Evolutionary conservation across 2,797 vertebrate genomes (phyloP).

Genomic region (Heliangelus exortis): DNA sequence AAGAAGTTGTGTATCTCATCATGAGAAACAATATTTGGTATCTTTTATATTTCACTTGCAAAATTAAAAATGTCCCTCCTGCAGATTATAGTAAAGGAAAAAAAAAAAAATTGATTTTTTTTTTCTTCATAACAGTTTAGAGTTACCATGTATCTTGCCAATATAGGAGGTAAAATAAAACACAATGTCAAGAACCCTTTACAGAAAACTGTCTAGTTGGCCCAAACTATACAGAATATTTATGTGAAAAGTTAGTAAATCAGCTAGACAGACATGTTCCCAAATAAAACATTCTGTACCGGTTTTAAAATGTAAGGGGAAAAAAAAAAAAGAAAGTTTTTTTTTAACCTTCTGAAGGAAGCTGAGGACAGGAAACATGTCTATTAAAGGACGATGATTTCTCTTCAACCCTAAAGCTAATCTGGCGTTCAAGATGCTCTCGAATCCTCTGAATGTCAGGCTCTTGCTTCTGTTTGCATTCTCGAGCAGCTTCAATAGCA

Average conservation of each 20-base stretch:
- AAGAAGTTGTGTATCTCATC: neutral
- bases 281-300: neutral
- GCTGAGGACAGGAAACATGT: neutral
- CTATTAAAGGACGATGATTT: conserved; percentile 43
- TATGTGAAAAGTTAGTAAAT: neutral
- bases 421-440: conserved; percentile 70
- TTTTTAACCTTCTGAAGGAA: conserved; percentile 20
- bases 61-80: neutral
- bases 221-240: neutral
- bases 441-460: conserved; percentile 75
- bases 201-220: neutral
- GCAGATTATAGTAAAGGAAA: neutral
- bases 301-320: neutral
- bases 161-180: neutral
- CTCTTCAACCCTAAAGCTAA: conserved; percentile 72
- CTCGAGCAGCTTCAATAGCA: conserved; percentile 65
- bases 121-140: neutral
- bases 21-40: neutral
- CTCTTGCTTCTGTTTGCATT: conserved; percentile 64
- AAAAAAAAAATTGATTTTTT: neutral
- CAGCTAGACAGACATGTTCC: neutral
- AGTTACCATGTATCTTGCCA: neutral
- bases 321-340: neutral
- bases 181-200: neutral
- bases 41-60: neutral